Percentiles rank a stretch among this genome's conserved stretches.
phyloP scores from a whole-genome alignment of 2,888 invertebrate genomes.

The Cybosia mesomella region DNA sequence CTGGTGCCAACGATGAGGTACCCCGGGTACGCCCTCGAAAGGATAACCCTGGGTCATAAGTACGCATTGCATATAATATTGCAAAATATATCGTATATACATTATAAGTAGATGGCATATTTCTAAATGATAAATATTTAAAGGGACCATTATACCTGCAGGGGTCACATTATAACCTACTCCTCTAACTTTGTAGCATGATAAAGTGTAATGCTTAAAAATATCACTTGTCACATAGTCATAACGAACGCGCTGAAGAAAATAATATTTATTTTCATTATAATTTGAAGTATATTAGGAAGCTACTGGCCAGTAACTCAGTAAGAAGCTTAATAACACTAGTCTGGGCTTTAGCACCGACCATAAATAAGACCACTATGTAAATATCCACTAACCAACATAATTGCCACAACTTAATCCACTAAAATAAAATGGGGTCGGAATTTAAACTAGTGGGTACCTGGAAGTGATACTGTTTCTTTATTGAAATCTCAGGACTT shows the following conservation, averaged over 20 bases:
- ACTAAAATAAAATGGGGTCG: slow-evolving; percentile 72
- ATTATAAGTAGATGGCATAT: too few species aligned
- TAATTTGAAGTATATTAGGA: slow-evolving; percentile 57
- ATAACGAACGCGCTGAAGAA: not conserved
- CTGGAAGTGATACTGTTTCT: slow-evolving; percentile 54
- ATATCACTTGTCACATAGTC: not conserved
- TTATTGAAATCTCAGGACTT: slow-evolving; percentile 45
- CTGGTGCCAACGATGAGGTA: too few species aligned
- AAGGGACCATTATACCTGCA: too few species aligned
- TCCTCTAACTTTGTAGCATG: too few species aligned
- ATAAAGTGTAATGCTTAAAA: too few species aligned
- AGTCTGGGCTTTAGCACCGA: slow-evolving; percentile 60
- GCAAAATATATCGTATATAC: too few species aligned
- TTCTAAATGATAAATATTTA: too few species aligned
- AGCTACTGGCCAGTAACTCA: slow-evolving; percentile 56
- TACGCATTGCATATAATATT: too few species aligned
- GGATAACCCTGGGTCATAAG: too few species aligned
- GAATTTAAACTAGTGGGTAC: slow-evolving; percentile 54
- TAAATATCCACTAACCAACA: slow-evolving; percentile 72
- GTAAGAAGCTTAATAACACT: slow-evolving; percentile 65
- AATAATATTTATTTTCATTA: not conserved
- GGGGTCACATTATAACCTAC: too few species aligned
- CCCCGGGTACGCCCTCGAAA: too few species aligned
- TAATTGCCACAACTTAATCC: slow-evolving; percentile 77
- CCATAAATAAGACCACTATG: slow-evolving; percentile 72